Percentiles rank a stretch among this genome's conserved stretches.
Evolutionary conservation across 2,888 invertebrate species (phyloP).

Genomic region (Drosophila testacea): DNA sequence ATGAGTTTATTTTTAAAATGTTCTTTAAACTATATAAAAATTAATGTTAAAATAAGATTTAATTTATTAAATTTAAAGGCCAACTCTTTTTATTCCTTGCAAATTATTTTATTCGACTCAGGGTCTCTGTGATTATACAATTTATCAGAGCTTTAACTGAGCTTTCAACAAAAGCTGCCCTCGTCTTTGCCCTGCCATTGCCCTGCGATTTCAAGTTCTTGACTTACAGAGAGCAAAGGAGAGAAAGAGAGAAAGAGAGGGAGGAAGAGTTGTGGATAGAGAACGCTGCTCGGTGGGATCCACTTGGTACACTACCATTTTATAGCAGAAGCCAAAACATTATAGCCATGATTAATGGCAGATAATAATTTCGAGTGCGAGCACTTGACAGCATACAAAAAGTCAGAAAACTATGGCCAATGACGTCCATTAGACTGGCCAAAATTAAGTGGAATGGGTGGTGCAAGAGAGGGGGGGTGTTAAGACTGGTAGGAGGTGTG

Average conservation of each 20-base stretch:
- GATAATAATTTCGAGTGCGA: constrained; percentile 82
- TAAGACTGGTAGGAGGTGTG: constrained; percentile 33
- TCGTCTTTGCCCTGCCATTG: constrained; percentile 30
- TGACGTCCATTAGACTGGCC: constrained; percentile 77
- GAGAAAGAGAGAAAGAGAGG: too few relatives aligned
- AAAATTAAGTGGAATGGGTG: constrained; percentile 34
- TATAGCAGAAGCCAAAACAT: constrained; percentile 79
- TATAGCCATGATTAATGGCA: constrained; percentile 83
- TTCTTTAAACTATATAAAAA: neutral
- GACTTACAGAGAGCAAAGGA: constrained; percentile 5
- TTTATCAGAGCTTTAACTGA: constrained; percentile 37
- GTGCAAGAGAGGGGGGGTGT: neutral
- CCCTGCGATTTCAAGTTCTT: constrained; percentile 47
- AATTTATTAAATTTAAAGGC: neutral
- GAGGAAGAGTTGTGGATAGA: neutral
- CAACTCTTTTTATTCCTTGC: neutral
- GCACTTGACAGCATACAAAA: constrained; percentile 80
- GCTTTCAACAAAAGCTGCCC: constrained; percentile 46
- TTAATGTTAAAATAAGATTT: neutral
- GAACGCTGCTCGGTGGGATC: constrained; percentile 37
- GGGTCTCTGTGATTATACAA: constrained; percentile 19
- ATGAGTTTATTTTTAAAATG: neutral
- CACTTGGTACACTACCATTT: constrained; percentile 74
- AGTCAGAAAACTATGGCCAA: constrained; percentile 80
- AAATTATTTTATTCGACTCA: neutral